Evolutionary conservation across 2,113 vertebrate genomes (phyloP).

Genomic region (Hemichromis elongatus): DNA sequence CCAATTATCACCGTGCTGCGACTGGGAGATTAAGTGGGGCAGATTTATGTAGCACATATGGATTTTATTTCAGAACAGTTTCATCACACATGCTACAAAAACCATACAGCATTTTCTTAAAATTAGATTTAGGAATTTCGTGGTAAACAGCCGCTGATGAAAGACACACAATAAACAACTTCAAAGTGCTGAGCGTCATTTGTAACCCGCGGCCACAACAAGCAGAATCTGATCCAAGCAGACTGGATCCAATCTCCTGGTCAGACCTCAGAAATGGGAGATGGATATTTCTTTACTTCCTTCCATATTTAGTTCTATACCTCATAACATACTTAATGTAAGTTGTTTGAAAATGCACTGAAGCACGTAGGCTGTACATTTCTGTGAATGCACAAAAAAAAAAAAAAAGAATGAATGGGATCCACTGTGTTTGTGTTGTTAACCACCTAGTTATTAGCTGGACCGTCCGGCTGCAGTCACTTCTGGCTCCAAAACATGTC

Average conservation of each 20-base stretch:
- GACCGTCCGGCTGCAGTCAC: background rate
- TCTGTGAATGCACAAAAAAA: background rate
- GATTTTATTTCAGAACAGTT: background rate
- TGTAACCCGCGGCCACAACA: background rate
- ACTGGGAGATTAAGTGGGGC: background rate
- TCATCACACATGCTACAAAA: background rate
- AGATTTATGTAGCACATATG: constrained; percentile 1
- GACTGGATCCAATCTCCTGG: constrained; percentile 24
- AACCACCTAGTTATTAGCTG: too few relatives aligned
- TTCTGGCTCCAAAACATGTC: background rate
- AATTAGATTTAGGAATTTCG: constrained; percentile 23
- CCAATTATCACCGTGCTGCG: background rate
- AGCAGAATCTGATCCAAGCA: background rate
- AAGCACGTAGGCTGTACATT: fast-evolving
- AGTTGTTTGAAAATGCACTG: background rate
- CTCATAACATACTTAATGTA: background rate
- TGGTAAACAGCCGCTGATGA: background rate
- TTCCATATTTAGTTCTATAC: background rate
- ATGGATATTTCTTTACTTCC: background rate
- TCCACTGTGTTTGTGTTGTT: fast-evolving
- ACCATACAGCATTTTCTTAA: background rate
- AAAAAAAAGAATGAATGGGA: background rate
- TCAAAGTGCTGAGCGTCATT: constrained; percentile 9
- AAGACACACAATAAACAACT: constrained; percentile 28
- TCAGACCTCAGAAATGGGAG: constrained; percentile 7